phyloP scores from a whole-genome alignment of 2,113 vertebrate species.

The Callospermophilus lateralis region DNA sequence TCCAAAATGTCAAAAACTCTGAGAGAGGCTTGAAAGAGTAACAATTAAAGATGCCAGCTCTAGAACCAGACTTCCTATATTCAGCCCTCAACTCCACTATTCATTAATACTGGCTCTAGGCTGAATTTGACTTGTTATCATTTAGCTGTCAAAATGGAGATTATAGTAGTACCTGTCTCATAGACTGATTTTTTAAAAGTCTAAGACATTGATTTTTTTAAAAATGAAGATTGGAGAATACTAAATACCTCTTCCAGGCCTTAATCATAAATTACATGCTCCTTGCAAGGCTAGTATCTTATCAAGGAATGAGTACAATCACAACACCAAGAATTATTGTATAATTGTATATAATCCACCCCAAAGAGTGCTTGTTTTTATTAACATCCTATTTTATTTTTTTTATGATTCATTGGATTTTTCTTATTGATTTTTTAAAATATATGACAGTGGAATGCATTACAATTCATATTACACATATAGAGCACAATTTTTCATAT shows the following conservation, averaged over 20 bases:
- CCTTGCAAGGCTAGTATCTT: background rate
- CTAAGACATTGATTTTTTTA: background rate
- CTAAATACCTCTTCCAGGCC: background rate
- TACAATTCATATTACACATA: too few species aligned
- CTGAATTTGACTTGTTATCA: background rate
- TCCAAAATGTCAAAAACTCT: conserved; percentile 17
- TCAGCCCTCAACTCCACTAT: background rate
- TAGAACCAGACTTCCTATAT: background rate
- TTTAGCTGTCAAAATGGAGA: background rate
- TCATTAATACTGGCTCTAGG: background rate
- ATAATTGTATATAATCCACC: background rate
- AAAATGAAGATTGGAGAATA: background rate
- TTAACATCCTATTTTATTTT: conserved; percentile 28
- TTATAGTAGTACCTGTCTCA: background rate
- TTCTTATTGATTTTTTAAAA: too few species aligned
- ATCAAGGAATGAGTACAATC: background rate
- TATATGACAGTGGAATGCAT: too few species aligned
- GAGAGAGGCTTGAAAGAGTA: background rate
- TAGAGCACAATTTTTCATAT: too few species aligned
- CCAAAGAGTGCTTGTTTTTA: background rate
- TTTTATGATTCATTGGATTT: too few species aligned
- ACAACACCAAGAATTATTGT: background rate
- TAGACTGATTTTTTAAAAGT: background rate
- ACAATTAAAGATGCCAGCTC: conserved; percentile 15
- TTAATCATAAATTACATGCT: background rate